Conservation (phyloP, 2,888 invertebrate species). For the Argyresthia goedartella region DNA sequence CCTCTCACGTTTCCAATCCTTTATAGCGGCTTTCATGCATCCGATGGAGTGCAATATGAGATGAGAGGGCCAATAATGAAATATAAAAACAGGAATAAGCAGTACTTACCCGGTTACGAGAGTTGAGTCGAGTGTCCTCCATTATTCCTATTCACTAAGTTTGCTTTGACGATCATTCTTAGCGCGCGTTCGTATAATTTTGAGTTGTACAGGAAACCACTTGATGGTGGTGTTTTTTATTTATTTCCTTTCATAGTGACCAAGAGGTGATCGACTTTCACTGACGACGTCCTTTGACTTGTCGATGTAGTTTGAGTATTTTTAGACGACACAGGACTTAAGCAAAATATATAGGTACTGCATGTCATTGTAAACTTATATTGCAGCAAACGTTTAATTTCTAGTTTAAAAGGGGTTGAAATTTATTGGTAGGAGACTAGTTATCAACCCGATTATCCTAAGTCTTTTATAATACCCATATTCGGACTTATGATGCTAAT, state of each 20-base stretch:
- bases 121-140: slow-evolving; percentile 50
- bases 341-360: too few relatives aligned
- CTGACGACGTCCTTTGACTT: too few relatives aligned
- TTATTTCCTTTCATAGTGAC: neutral
- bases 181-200: slow-evolving; percentile 51
- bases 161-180: slow-evolving; percentile 57
- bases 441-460: too few relatives aligned
- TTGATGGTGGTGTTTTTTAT: neutral
- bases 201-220: slow-evolving; percentile 14
- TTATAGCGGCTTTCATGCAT: slow-evolving; percentile 64
- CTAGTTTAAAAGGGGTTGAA: too few relatives aligned
- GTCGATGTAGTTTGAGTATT: too few relatives aligned
- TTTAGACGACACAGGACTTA: too few relatives aligned
- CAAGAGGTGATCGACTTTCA: neutral
- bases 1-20: slow-evolving; percentile 69
- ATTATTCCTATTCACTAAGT: slow-evolving; percentile 59
- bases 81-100: slow-evolving; percentile 67
- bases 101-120: slow-evolving; percentile 44
- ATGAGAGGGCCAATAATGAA: slow-evolving; percentile 69
- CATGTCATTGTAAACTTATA: too few relatives aligned
- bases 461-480: too few relatives aligned
- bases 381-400: too few relatives aligned
- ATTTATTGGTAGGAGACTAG: too few relatives aligned
- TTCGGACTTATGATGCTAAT: too few relatives aligned
- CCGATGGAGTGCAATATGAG: slow-evolving; percentile 63